A percentile compares a stretch with the other conserved stretches of the same genome.
Evolutionary conservation across 2,113 vertebrate species (phyloP).

Genomic region (Eurypyga helias): DNA sequence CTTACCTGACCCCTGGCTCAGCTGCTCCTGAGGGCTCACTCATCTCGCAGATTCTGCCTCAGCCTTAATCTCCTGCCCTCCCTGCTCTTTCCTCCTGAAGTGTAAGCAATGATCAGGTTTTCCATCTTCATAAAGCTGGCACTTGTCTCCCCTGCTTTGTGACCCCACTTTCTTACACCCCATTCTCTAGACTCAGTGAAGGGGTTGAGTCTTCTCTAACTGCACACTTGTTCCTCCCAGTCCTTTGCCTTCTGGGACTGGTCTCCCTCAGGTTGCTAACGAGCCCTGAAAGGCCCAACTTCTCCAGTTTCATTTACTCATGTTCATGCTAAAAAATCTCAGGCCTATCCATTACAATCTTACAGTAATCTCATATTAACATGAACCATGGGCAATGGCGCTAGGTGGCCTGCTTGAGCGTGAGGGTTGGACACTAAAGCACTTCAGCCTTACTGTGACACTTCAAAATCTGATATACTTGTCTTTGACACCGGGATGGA

Average conservation of each 20-base stretch:
- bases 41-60: background rate
- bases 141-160: background rate
- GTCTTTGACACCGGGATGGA: background rate
- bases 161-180: background rate
- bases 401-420: background rate
- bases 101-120: background rate
- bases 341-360: background rate
- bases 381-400: background rate
- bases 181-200: background rate
- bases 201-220: background rate
- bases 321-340: background rate
- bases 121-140: background rate
- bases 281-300: background rate
- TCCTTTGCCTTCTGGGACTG: background rate
- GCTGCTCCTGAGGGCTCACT: accelerated
- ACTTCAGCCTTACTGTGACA: background rate
- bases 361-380: background rate
- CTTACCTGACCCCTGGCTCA: background rate
- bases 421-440: background rate
- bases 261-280: background rate
- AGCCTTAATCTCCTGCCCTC: background rate
- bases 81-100: background rate
- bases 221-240: background rate
- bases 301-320: background rate
- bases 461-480: background rate